Evolutionary conservation across 2,113 vertebrate genomes (phyloP).

Genomic region (Oxyura jamaicensis): DNA sequence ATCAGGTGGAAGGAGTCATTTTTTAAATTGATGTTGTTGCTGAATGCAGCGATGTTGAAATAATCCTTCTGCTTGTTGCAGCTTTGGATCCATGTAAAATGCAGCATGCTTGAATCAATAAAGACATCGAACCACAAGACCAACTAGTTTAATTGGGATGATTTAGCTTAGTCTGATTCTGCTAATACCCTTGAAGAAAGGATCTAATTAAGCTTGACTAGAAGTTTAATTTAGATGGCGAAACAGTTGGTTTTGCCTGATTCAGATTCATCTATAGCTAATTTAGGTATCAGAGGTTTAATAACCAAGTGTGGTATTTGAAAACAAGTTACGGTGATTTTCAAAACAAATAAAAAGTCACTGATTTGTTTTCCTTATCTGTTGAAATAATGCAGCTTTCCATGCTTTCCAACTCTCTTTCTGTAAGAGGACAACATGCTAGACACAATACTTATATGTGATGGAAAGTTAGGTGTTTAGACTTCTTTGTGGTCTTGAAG

Average conservation of each 20-base stretch:
- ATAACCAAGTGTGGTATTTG: not conserved
- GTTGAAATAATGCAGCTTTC: conserved; percentile 23
- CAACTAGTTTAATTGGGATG: not conserved
- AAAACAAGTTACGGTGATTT: not conserved
- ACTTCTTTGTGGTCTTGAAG: not conserved
- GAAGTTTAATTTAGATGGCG: not conserved
- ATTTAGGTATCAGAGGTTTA: not conserved
- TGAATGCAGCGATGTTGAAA: not conserved
- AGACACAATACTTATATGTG: not conserved
- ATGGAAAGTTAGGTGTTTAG: not conserved
- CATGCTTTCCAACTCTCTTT: not conserved
- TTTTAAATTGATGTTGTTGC: not conserved
- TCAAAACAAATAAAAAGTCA: conserved; percentile 16
- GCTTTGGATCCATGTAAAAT: not conserved
- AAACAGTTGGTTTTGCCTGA: not conserved
- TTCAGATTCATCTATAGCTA: conserved; percentile 14
- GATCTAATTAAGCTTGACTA: conserved; percentile 23
- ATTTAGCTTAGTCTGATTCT: not conserved
- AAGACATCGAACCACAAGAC: not conserved
- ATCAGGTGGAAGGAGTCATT: not conserved
- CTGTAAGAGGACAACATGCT: not conserved
- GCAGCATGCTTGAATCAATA: not conserved
- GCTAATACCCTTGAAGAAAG: not conserved
- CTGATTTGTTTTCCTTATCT: not conserved
- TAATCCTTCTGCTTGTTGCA: not conserved